Conservation (phyloP, 2,888 invertebrate species). For the Encarsia formosa region DNA sequence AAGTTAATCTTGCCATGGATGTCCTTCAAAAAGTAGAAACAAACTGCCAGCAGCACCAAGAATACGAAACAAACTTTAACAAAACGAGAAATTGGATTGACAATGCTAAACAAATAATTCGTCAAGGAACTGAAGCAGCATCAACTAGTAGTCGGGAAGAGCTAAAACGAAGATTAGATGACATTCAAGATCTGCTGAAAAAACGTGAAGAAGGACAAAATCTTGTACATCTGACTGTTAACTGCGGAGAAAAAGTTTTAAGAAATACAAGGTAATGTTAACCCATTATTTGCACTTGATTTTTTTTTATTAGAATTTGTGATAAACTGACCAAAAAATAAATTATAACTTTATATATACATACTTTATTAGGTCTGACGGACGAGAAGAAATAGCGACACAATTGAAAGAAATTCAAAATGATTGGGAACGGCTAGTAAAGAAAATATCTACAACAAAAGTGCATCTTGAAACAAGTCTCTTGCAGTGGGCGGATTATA, state of each 20-base stretch:
- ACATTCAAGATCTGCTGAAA: slow-evolving; percentile 74
- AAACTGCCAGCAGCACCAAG: slow-evolving; percentile 79
- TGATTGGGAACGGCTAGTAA: slow-evolving; percentile 88
- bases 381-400: slow-evolving; percentile 79
- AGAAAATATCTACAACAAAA: slow-evolving; percentile 87
- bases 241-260: slow-evolving; percentile 84
- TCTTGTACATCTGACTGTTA: slow-evolving; percentile 79
- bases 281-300: neutral
- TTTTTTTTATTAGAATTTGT: neutral
- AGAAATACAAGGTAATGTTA: slow-evolving; percentile 61
- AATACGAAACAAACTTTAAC: slow-evolving; percentile 71
- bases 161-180: slow-evolving; percentile 73
- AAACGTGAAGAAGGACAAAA: slow-evolving; percentile 85
- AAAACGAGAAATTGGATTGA: slow-evolving; percentile 83
- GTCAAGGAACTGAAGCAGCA: slow-evolving; percentile 74
- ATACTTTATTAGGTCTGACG: slow-evolving; percentile 64
- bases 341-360: neutral
- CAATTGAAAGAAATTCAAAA: slow-evolving; percentile 85
- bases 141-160: slow-evolving; percentile 77
- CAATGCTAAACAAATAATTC: slow-evolving; percentile 76
- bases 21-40: slow-evolving; percentile 87
- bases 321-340: neutral
- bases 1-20: slow-evolving; percentile 83
- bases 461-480: slow-evolving; percentile 85
- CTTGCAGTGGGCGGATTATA: slow-evolving; percentile 94